phyloP scores from a whole-genome alignment of 35 echinoderm and acorn worm species.

The Apostichopus parvimensis region DNA sequence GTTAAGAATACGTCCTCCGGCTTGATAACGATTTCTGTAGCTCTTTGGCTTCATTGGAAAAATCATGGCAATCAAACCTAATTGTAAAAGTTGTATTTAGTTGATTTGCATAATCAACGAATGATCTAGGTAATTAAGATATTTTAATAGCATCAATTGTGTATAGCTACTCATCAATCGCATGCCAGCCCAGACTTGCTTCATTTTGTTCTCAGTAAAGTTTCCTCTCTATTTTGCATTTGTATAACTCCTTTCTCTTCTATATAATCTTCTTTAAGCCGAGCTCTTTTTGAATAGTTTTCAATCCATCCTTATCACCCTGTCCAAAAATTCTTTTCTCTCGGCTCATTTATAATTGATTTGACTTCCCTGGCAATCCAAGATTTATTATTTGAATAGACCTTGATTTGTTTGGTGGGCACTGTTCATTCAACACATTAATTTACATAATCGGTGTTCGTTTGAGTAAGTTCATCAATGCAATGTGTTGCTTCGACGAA shows the following conservation, averaged over 20 bases:
- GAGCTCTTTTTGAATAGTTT: conserved; percentile 59
- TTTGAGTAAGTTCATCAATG: conserved; percentile 56
- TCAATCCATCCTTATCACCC: conserved; percentile 45
- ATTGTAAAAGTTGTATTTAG: conserved; percentile 10
- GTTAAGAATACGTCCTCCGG: too few species aligned
- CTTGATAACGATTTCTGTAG: not conserved
- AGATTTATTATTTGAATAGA: conserved; percentile 64
- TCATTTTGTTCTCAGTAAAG: too few species aligned
- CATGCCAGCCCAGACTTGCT: conserved; percentile 43
- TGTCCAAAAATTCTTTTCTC: not conserved
- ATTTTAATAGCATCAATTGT: conserved; percentile 6
- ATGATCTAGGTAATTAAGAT: not conserved
- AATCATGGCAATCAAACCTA: conserved; percentile 40
- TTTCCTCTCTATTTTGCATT: conserved; percentile 22
- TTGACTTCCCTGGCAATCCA: conserved; percentile 56
- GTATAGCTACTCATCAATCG: conserved; percentile 47
- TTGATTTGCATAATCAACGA: not conserved
- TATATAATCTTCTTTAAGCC: not conserved
- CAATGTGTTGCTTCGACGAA: conserved; percentile 1
- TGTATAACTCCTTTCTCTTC: conserved; percentile 30
- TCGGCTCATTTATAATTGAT: conserved; percentile 55
- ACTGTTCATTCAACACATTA: conserved; percentile 50
- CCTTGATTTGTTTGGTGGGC: conserved; percentile 26
- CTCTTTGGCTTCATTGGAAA: not conserved
- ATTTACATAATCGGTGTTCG: conserved; percentile 44